These are phyloP conservation scores for Cyclura pinguis DNA, from an alignment of 2,797 vertebrate species.

Conservation along the genomic window DNA sequence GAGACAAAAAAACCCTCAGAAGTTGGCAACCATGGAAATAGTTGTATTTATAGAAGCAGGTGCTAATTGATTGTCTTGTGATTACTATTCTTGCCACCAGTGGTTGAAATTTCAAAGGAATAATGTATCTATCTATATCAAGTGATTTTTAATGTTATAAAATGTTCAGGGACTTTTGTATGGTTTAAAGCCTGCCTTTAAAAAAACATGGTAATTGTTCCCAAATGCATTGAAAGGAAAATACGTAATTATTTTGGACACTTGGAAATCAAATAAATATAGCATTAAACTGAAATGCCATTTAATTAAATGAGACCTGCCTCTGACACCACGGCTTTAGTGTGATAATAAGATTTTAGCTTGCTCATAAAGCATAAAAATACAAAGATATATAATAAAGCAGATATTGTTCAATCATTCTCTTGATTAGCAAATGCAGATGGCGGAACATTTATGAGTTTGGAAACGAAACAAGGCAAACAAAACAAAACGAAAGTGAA, in stretches of 20 bases:
- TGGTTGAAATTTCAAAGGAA: conserved; percentile 54
- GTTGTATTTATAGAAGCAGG: conserved; percentile 25
- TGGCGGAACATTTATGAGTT: conserved; percentile 29
- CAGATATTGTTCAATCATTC: conserved; percentile 12
- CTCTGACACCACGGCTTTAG: neutral
- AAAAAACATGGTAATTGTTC: neutral
- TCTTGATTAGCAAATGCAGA: neutral
- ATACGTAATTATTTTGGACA: neutral
- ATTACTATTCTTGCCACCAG: neutral
- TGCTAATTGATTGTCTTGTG: conserved; percentile 24
- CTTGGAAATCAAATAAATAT: conserved; percentile 46
- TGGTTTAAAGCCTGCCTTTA: conserved; percentile 41
- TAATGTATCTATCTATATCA: conserved; percentile 4
- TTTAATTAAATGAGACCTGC: conserved; percentile 47
- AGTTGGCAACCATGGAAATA: neutral
- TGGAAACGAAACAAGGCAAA: conserved; percentile 29
- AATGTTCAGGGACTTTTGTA: conserved; percentile 39
- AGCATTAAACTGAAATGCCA: neutral
- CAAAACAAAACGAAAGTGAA: neutral
- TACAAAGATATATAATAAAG: conserved; percentile 40
- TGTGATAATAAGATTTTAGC: conserved; percentile 25
- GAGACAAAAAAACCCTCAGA: neutral
- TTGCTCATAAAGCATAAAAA: conserved; percentile 46
- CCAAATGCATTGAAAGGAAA: conserved; percentile 29
- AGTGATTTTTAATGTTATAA: conserved; percentile 58